phyloP scores from a whole-genome alignment of 1,140 invertebrate species.

The Drosophila sechellia region DNA sequence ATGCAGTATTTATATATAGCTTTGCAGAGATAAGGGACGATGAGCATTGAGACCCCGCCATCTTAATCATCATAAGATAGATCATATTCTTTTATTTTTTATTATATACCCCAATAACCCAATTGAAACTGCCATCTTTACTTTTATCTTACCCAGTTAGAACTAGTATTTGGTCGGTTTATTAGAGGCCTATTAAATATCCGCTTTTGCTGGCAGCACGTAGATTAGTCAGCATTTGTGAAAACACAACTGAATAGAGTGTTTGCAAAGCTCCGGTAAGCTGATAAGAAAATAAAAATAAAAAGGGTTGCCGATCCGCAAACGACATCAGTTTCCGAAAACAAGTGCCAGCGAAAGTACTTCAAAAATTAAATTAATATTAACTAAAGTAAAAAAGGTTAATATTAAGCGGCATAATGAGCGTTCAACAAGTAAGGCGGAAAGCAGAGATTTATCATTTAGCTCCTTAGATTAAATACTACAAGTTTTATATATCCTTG shows the following conservation, averaged over 20 bases:
- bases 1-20: neutral
- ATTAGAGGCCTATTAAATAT: too few species aligned
- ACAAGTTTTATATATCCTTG: too few species aligned
- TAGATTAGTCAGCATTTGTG: constrained; percentile 61
- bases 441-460: neutral
- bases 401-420: constrained; percentile 23
- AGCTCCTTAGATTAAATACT: neutral
- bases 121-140: too few species aligned
- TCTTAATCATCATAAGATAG: too few species aligned
- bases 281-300: constrained; percentile 67
- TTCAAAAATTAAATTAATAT: constrained; percentile 13
- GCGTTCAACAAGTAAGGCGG: constrained; percentile 38
- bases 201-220: too few species aligned
- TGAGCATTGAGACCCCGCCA: too few species aligned
- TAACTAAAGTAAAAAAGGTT: neutral
- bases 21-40: neutral
- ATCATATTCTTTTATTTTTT: too few species aligned
- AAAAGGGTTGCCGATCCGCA: constrained; percentile 23
- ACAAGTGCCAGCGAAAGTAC: constrained; percentile 6
- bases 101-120: neutral
- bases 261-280: constrained; percentile 9
- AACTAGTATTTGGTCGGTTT: too few species aligned
- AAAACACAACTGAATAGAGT: constrained; percentile 13
- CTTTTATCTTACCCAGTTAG: too few species aligned
- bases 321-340: constrained; percentile 28